Conservation (phyloP, 23 tunicate species). For the Clavelina lepadiformis region DNA sequence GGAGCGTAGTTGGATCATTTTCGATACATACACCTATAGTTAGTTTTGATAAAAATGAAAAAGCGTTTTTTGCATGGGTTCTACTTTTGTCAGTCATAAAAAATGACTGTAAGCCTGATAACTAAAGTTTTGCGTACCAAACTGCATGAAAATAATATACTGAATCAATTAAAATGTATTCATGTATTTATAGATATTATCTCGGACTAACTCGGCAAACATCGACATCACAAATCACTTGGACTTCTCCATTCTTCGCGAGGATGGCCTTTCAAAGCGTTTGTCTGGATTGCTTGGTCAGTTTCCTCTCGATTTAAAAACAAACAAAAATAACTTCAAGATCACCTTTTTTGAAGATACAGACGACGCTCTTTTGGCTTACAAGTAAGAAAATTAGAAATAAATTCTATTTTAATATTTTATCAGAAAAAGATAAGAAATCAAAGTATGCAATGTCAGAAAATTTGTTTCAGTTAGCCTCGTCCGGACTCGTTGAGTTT, state of each 20-base stretch:
- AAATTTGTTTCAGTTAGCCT: not conserved
- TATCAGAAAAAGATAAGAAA: no score
- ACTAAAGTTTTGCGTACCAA: no score
- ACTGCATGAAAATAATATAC: no score
- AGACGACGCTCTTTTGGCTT: not conserved
- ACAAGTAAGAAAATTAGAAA: not conserved
- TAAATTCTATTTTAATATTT: no score
- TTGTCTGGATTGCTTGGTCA: conserved; percentile 17
- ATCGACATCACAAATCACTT: conserved; percentile 13
- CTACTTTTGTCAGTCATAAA: no score
- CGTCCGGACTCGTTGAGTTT: not conserved
- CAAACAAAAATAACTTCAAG: not conserved
- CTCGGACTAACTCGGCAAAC: not conserved
- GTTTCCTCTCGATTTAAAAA: conserved; percentile 4
- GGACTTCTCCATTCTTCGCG: conserved; percentile 11
- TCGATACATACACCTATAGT: no score
- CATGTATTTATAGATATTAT: not conserved
- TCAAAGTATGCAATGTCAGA: no score
- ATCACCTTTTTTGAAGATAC: not conserved
- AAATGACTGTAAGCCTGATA: no score
- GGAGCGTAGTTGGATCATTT: not conserved
- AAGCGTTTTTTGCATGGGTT: no score
- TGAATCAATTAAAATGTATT: no score
- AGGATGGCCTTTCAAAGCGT: not conserved
- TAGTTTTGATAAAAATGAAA: no score